phyloP scores from a whole-genome alignment of 2,888 invertebrate species.

The Parnassius apollo region DNA sequence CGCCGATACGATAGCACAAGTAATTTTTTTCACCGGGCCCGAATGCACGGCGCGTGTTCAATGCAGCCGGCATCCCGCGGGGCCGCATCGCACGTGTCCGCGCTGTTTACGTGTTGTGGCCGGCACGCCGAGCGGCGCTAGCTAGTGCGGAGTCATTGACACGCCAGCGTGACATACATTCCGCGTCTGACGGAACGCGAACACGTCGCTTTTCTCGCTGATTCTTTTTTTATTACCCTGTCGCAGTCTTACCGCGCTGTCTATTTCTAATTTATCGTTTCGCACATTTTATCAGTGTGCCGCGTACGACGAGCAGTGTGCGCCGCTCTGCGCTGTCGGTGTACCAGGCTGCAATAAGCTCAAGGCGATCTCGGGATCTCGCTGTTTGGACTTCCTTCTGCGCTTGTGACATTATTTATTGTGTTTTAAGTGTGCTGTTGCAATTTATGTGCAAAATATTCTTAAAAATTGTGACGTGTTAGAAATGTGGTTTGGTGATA shows the following conservation, averaged over 20 bases:
- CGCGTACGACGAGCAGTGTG: conserved; percentile 33
- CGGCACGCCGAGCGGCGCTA: conserved; percentile 40
- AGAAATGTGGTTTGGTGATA: not conserved
- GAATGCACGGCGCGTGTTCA: conserved; percentile 20
- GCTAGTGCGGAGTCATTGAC: conserved; percentile 76
- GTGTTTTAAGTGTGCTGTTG: conserved; percentile 6
- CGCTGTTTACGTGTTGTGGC: conserved; percentile 37
- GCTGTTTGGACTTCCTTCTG: conserved; percentile 16
- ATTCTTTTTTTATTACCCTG: conserved; percentile 39
- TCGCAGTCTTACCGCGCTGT: conserved; percentile 41
- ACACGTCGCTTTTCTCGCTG: conserved; percentile 61
- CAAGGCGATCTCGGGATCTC: conserved; percentile 11
- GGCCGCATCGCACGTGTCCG: conserved; percentile 17
- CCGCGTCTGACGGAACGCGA: conserved; percentile 64
- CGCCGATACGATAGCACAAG: conserved; percentile 27
- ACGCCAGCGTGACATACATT: conserved; percentile 78
- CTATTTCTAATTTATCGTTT: conserved; percentile 46
- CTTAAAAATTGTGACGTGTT: not conserved
- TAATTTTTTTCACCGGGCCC: conserved; percentile 12
- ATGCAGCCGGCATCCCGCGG: conserved; percentile 4
- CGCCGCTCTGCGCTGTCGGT: conserved; percentile 36
- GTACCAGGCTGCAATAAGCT: conserved; percentile 27
- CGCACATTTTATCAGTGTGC: conserved; percentile 32
- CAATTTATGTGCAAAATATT: not conserved
- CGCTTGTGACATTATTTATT: conserved; percentile 3